Percentiles rank a stretch among this genome's conserved stretches.
Evolutionary conservation across 2,888 invertebrate genomes (phyloP).

Genomic region (Sarcophaga caerulescens): DNA sequence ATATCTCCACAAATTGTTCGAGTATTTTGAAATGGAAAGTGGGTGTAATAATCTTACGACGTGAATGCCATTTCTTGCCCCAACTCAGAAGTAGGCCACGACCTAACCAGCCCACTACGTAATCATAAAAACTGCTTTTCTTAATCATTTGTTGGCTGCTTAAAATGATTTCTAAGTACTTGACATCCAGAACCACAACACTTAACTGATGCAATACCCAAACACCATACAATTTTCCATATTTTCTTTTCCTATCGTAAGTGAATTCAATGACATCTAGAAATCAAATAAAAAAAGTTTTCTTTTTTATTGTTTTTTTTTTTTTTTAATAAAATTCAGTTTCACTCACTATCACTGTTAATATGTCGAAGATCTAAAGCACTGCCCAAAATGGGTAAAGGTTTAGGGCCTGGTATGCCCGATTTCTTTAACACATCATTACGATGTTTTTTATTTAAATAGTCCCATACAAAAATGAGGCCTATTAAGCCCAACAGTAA

Average conservation of each 20-base stretch:
- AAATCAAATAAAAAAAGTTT: background rate
- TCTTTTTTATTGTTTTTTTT: too few relatives aligned
- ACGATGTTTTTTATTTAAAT: slow-evolving; percentile 15
- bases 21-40: slow-evolving; percentile 90
- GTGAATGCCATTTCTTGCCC: slow-evolving; percentile 84
- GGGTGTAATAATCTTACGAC: slow-evolving; percentile 88
- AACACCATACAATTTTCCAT: slow-evolving; percentile 74
- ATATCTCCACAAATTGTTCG: slow-evolving; percentile 87
- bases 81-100: slow-evolving; percentile 76
- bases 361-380: slow-evolving; percentile 47
- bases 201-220: slow-evolving; percentile 70
- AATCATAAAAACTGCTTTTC: slow-evolving; percentile 74
- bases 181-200: slow-evolving; percentile 74
- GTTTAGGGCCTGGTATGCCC: slow-evolving; percentile 32
- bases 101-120: slow-evolving; percentile 76
- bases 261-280: background rate
- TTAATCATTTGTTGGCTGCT: slow-evolving; percentile 73
- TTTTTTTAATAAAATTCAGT: background rate
- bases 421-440: slow-evolving; percentile 9
- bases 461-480: slow-evolving; percentile 20
- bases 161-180: slow-evolving; percentile 74
- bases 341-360: slow-evolving; percentile 46
- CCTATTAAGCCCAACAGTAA: slow-evolving; percentile 1
- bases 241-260: slow-evolving; percentile 45
- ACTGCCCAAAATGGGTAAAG: slow-evolving; percentile 34